Base-by-base conservation (phyloP, 2,797 vertebrate species). In the Eptatretus atami region DNA sequence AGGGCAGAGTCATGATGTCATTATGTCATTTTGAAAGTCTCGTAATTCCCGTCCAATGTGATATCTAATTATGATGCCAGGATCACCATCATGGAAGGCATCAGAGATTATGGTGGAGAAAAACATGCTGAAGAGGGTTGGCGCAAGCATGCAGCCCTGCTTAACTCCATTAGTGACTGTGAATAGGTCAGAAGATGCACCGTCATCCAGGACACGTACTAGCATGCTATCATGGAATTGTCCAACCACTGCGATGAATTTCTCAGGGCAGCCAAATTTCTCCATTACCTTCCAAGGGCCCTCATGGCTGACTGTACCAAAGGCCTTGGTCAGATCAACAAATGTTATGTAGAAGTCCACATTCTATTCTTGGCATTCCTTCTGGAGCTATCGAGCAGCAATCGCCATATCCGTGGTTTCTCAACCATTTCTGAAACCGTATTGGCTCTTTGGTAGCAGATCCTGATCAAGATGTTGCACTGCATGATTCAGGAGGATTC, bases 261-360 rank as follows among this genome's bases (percentile, higher is more conserved):
- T 57, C 13, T 13, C 13, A 57, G 4, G 54, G 54, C 4, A 57
- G 54, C 54, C 54, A 15, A 5, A 15, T 57, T 57, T 57, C 13
- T 13, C 14, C 4, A 15, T 13, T 57, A 60, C 19, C 19, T 19
- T 60, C 55, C 55, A 9, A 9, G 19, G 8, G 19, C 55, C 55
- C 14, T 60, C 55, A 60, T 19, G 55, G 19, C 55, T 60, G 55
- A 60, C 55, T 60, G 55, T 60, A 19, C 9, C 55, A 60, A 60
- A 9, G 19, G 55, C 55, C 55, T 60, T 9, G 55, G 14, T 60
- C 55, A 60, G 55, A 19, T 60, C 55, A 60, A 60, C 19, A 14
- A 60, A 60, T 60, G 55, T 6, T 14, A 19, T 19, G 19, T 60
- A 60, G 55, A 19, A 19, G 19, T 19, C 19, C 19, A 19, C 19